Evolutionary conservation across 1,140 invertebrate species (phyloP).

Genomic region (Magallana ariakensis): DNA sequence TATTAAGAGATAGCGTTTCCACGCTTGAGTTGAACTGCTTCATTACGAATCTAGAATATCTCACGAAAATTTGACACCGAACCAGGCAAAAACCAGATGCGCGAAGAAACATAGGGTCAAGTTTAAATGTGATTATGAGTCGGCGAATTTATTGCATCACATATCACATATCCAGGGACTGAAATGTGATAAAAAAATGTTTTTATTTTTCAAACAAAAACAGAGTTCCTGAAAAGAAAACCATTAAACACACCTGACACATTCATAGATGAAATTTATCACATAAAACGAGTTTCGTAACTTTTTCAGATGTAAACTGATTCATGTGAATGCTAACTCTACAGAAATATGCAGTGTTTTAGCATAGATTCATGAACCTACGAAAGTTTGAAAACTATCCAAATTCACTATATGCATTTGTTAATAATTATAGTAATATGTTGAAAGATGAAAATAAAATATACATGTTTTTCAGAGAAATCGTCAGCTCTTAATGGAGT

Average conservation of each 20-base stretch:
- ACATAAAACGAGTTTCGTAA: no score
- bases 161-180: slow-evolving; percentile 16
- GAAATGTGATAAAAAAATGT: slow-evolving; percentile 6
- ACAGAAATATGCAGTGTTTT: no score
- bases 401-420: no score
- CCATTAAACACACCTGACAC: neutral
- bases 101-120: slow-evolving; percentile 7
- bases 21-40: slow-evolving; percentile 20
- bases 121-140: slow-evolving; percentile 17
- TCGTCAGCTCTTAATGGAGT: no score
- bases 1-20: slow-evolving; percentile 20
- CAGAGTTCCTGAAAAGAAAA: neutral
- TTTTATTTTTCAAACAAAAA: slow-evolving; percentile 5
- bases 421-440: no score
- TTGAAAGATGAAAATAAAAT: no score
- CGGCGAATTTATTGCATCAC: slow-evolving; percentile 2
- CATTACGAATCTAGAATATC: slow-evolving; percentile 32
- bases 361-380: no score
- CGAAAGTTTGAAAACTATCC: no score
- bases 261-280: neutral
- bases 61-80: slow-evolving; percentile 33
- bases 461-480: no score
- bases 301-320: no score
- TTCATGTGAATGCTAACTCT: no score
- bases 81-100: slow-evolving; percentile 37